These are phyloP conservation scores for Meteorus cinctellus DNA, from an alignment of 2,888 invertebrate genomes.

Conservation along the genomic window DNA sequence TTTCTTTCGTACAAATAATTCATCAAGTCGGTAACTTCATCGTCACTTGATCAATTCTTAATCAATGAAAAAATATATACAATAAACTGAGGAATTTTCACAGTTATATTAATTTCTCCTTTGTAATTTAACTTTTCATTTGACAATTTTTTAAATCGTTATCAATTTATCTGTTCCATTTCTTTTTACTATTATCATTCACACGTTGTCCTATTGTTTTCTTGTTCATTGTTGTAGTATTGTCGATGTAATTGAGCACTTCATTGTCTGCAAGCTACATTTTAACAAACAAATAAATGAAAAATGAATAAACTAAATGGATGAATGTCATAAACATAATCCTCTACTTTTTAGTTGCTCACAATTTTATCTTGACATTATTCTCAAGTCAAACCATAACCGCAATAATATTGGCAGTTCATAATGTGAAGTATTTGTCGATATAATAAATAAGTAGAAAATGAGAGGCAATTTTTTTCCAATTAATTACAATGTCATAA, in stretches of 20 bases:
- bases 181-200: conserved; percentile 43
- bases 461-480: no score
- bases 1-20: background rate
- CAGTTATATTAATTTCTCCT: background rate
- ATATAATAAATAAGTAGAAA: no score
- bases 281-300: background rate
- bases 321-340: no score
- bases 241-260: background rate
- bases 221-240: conserved; percentile 1
- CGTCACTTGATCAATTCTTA: background rate
- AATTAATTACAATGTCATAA: no score
- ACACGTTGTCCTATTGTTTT: conserved; percentile 19
- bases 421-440: no score
- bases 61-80: background rate
- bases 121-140: background rate
- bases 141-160: background rate
- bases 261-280: conserved; percentile 12
- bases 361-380: no score
- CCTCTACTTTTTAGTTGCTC: no score
- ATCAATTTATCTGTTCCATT: conserved; percentile 45
- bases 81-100: background rate
- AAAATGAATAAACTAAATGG: background rate
- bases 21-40: background rate
- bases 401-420: no score
- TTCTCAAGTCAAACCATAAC: no score